Conservation (phyloP, 1,140 invertebrate species). For the Hermatobates lingyangjiaoensis region DNA sequence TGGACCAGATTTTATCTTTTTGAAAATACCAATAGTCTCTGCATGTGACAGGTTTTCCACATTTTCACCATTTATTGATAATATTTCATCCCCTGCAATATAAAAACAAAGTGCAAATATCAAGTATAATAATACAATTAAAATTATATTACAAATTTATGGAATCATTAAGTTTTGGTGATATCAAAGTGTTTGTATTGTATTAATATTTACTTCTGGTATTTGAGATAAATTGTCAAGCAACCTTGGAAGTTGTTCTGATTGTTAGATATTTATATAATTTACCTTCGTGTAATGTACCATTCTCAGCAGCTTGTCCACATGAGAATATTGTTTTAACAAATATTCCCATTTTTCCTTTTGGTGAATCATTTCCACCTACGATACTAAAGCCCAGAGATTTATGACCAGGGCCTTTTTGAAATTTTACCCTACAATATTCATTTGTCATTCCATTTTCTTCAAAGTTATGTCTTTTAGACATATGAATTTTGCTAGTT, state of each 20-base stretch:
- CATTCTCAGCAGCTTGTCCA: constrained; percentile 47
- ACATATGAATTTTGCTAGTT: neutral
- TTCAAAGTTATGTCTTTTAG: neutral
- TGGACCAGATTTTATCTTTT: constrained; percentile 49
- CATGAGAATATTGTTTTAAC: constrained; percentile 47
- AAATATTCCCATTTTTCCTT: constrained; percentile 51
- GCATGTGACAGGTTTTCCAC: constrained; percentile 53
- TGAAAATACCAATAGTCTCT: constrained; percentile 58
- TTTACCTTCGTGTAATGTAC: constrained; percentile 46
- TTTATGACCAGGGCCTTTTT: constrained; percentile 67
- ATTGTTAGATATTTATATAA: neutral
- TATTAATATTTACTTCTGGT: neutral
- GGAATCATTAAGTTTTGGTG: neutral
- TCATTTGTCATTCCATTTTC: neutral
- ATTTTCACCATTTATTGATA: constrained; percentile 50
- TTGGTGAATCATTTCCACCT: constrained; percentile 51
- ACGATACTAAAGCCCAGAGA: constrained; percentile 82
- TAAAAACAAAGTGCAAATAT: neutral
- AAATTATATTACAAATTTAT: neutral
- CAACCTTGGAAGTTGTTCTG: neutral
- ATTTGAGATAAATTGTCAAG: neutral
- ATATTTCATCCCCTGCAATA: constrained; percentile 53
- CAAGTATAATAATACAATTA: neutral
- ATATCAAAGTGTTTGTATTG: neutral
- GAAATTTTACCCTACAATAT: constrained; percentile 15